These are phyloP conservation scores for Toxotes chatareus DNA, from an alignment of 2,113 vertebrate species.

Conservation along the genomic window DNA sequence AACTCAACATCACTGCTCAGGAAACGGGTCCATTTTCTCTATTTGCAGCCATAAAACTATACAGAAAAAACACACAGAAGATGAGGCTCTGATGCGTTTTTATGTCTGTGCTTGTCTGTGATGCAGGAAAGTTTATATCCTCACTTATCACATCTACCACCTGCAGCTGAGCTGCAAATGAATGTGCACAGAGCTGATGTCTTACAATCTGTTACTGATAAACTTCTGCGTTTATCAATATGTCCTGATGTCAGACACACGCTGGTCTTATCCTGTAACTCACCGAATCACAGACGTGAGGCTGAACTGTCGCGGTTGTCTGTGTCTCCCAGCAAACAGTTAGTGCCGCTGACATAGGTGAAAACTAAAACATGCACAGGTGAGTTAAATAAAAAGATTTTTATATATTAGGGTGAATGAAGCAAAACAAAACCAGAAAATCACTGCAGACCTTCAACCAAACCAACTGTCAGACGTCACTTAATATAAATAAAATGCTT, in stretches of 20 bases:
- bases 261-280: slow-evolving; percentile 6
- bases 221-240: background rate
- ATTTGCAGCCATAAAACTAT: background rate
- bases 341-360: too few relatives aligned
- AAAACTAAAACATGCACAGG: too few relatives aligned
- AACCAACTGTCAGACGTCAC: too few relatives aligned
- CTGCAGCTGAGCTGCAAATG: slow-evolving; percentile 13
- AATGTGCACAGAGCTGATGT: background rate
- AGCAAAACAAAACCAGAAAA: too few relatives aligned
- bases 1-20: slow-evolving; percentile 3
- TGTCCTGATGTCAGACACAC: slow-evolving; percentile 8
- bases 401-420: too few relatives aligned
- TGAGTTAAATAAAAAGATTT: too few relatives aligned
- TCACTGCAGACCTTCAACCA: too few relatives aligned
- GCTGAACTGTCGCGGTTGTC: too few relatives aligned
- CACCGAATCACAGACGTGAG: background rate
- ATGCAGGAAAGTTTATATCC: background rate
- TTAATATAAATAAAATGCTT: too few relatives aligned
- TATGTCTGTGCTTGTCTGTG: background rate
- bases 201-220: background rate
- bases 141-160: background rate
- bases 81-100: background rate
- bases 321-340: too few relatives aligned
- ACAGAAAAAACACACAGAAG: background rate
- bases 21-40: background rate